phyloP scores from a whole-genome alignment of 2,888 invertebrate species.

The Phortica magna region DNA sequence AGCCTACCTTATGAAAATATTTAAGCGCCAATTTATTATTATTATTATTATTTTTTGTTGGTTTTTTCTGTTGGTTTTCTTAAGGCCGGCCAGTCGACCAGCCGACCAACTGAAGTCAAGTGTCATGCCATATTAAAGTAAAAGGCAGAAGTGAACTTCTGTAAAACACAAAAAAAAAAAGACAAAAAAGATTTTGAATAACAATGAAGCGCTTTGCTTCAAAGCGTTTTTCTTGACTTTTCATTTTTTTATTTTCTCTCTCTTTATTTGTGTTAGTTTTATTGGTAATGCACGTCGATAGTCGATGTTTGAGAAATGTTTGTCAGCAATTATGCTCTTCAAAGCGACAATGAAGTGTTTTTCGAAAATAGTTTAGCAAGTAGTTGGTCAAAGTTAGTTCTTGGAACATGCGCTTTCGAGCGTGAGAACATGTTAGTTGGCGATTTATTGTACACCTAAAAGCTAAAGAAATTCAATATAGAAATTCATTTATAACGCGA shows the following conservation, averaged over 20 bases:
- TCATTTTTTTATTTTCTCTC: not conserved
- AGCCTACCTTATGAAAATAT: constrained; percentile 60
- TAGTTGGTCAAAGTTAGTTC: constrained; percentile 56
- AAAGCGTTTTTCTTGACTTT: constrained; percentile 56
- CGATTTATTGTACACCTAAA: not conserved
- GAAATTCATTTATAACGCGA: not conserved
- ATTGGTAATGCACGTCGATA: constrained; percentile 15
- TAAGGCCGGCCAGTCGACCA: constrained; percentile 31
- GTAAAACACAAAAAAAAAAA: not conserved
- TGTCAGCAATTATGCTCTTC: constrained; percentile 71
- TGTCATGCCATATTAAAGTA: constrained; percentile 13
- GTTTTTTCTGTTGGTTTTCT: constrained; percentile 51
- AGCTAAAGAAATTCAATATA: not conserved
- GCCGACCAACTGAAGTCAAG: too few relatives aligned
- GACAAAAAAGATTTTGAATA: constrained; percentile 62
- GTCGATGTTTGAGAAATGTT: constrained; percentile 34
- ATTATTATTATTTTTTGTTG: constrained; percentile 40
- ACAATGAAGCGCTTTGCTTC: constrained; percentile 68
- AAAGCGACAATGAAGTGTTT: constrained; percentile 52
- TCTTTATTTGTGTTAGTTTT: constrained; percentile 12
- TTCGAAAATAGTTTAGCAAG: constrained; percentile 39
- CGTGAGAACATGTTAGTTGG: constrained; percentile 55
- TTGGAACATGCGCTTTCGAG: constrained; percentile 45
- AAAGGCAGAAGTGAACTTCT: constrained; percentile 8
- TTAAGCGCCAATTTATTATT: constrained; percentile 71